phyloP scores from a whole-genome alignment of 2,888 invertebrate genomes.

The Furcula furcula region DNA sequence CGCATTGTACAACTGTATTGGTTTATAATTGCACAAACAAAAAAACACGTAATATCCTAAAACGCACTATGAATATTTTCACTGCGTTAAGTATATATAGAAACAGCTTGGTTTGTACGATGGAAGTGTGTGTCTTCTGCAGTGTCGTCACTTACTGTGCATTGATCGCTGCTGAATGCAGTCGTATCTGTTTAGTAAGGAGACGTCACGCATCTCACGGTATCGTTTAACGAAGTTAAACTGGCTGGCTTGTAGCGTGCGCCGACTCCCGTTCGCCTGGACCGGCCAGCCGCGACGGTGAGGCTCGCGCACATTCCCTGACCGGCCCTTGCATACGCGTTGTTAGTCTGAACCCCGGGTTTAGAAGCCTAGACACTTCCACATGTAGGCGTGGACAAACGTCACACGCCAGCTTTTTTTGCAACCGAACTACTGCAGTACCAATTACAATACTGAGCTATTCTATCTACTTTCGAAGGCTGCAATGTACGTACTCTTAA shows the following conservation, averaged over 20 bases:
- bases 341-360: conserved; percentile 44
- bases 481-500: conserved; percentile 1
- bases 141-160: conserved; percentile 50
- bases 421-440: too few relatives aligned
- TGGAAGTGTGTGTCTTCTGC: conserved; percentile 39
- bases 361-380: conserved; percentile 45
- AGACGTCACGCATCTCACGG: conserved; percentile 34
- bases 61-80: conserved; percentile 22
- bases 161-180: conserved; percentile 48
- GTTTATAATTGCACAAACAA: too few relatives aligned
- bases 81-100: conserved; percentile 4
- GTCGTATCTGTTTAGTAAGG: conserved; percentile 43
- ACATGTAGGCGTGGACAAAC: conserved; percentile 29
- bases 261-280: conserved; percentile 44
- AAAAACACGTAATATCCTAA: conserved; percentile 5
- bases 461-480: too few relatives aligned
- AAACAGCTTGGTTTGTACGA: background rate
- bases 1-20: too few relatives aligned
- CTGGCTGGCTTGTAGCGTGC: conserved; percentile 43
- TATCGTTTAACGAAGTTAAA: conserved; percentile 38
- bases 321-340: conserved; percentile 38
- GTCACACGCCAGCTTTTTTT: conserved; percentile 42
- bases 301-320: conserved; percentile 46
- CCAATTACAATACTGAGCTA: too few relatives aligned
- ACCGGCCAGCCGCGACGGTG: conserved; percentile 44